Base-by-base conservation (phyloP, 2,888 invertebrate genomes). In the Cheilosia soror region DNA sequence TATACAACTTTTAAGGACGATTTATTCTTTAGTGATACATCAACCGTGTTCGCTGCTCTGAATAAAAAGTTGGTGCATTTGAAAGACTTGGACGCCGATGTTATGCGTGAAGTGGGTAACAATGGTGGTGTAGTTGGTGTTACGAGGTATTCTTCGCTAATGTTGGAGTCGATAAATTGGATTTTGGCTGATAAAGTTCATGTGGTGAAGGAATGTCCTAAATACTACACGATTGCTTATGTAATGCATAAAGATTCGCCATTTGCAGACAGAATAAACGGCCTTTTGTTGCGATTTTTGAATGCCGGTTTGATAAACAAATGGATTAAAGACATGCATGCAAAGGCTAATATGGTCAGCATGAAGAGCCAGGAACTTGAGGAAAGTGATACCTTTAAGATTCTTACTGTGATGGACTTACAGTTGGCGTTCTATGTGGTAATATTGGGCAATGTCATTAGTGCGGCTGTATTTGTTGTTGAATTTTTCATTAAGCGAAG, bases 361-460 rank as follows among this genome's bases (percentile, higher is more conserved):
- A 88, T 87, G 87, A 88, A 68, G 27, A 60, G 65, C 9, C 87
- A 87, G 63, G 87, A 79, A 2, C 47, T 63, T 2, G 81, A 83
- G 11, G 81, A 82, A 5, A 57, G 53, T 15, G 82, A 87, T 5
- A 33, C 60, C 20, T 89, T 89, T 31, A 91, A 92, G 57, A 88
- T 91, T 15, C 88, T 93, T 2, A 91, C 90, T 11, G 85, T 92
- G 44, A 82, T 62, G 0, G 92, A 93, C 85, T 88, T 93, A 7
- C 92, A 93, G 78, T 87, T 92, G 68, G 89, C 92, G 37, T 93
- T 93, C 88, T 91, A 91, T 82, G 90, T 92, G 11, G 86, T 93
- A 5, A 20, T 90, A 5, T 66, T 89, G 33, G 93, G 93, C 3
- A 91, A 89, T 31, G 6, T 89, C 0, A 13, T 91, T 5, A 89